Evolutionary conservation across 2,888 invertebrate genomes (phyloP).

Genomic region (Schizaphis graminum): DNA sequence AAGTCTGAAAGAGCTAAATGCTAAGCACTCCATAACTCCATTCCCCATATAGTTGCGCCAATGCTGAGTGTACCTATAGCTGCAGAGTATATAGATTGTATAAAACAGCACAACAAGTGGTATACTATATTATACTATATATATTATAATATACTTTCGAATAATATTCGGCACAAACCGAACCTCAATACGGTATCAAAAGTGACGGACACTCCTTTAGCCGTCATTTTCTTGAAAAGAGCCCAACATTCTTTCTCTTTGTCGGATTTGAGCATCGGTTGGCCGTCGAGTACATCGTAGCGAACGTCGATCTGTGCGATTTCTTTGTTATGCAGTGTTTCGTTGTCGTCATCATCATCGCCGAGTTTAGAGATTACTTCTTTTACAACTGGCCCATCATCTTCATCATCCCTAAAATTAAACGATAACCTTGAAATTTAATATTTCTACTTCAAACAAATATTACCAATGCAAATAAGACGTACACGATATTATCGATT

Average conservation of each 20-base stretch:
- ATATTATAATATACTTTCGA: constrained; percentile 6
- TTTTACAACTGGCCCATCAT: constrained; percentile 10
- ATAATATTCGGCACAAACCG: constrained; percentile 20
- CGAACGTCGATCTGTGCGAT: constrained; percentile 22
- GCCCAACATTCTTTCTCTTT: constrained; percentile 80
- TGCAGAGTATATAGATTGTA: background rate
- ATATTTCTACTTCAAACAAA: background rate
- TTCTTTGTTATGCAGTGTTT: background rate
- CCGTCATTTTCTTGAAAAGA: constrained; percentile 78
- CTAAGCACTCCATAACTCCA: background rate
- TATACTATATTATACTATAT: constrained; percentile 16
- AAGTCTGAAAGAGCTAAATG: background rate
- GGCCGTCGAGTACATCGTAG: constrained; percentile 37
- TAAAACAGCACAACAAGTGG: background rate
- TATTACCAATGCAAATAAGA: background rate
- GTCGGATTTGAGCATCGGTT: constrained; percentile 72
- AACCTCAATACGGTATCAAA: constrained; percentile 78
- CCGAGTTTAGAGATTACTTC: background rate
- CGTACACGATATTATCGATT: background rate
- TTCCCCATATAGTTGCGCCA: background rate
- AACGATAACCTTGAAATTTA: background rate
- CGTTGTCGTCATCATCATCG: background rate
- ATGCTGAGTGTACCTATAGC: background rate
- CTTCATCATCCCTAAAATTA: constrained; percentile 42
- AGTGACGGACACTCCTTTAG: constrained; percentile 78